Evolutionary conservation across 2,113 vertebrate species (phyloP).

Genomic region (Eurypyga helias): DNA sequence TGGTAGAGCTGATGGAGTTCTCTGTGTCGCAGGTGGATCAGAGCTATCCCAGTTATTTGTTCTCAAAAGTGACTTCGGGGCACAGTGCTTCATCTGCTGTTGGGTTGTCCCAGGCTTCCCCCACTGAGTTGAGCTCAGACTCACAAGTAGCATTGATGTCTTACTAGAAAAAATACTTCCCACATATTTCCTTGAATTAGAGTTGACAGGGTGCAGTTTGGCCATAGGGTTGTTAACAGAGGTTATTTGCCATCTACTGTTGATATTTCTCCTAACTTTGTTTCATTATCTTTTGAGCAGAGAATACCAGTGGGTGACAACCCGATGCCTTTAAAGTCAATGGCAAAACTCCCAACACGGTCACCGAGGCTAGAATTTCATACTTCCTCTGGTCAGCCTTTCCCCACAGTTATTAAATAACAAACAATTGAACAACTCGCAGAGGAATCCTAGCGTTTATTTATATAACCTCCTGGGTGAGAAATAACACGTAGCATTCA

Average conservation of each 20-base stretch:
- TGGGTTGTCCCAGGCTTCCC: background rate
- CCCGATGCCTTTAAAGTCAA: background rate
- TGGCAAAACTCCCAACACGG: background rate
- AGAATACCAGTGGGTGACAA: background rate
- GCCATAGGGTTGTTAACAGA: background rate
- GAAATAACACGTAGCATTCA: background rate
- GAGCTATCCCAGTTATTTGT: background rate
- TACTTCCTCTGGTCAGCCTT: background rate
- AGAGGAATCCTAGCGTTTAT: background rate
- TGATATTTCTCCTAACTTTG: background rate
- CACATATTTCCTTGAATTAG: background rate
- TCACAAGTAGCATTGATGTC: background rate
- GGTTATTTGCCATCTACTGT: background rate
- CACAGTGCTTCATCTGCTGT: background rate
- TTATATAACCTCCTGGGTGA: conserved; percentile 46
- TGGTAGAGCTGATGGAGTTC: background rate
- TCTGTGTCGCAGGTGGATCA: background rate
- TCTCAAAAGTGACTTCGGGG: background rate
- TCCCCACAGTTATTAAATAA: conserved; percentile 44
- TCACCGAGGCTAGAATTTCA: background rate
- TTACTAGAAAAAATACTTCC: background rate
- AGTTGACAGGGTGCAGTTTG: background rate
- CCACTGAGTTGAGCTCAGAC: background rate
- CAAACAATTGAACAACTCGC: conserved; percentile 13
- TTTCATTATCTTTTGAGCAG: background rate